phyloP scores from a whole-genome alignment of 2,888 invertebrate genomes.

The Eumacrocentrus americanus region DNA sequence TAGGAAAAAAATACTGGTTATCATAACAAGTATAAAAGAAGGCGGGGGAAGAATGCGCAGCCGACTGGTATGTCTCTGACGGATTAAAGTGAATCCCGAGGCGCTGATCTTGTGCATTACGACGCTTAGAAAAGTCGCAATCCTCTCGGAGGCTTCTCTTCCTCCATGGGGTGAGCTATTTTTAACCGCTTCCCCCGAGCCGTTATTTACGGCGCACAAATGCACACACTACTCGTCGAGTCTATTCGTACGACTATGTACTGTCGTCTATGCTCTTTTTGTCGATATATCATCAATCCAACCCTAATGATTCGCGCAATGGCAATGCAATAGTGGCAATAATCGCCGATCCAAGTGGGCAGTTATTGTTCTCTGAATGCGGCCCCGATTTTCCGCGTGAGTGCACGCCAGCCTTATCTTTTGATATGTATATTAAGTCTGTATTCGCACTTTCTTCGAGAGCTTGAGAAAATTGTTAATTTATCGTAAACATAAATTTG shows the following conservation, averaged over 20 bases:
- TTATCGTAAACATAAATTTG: too few relatives aligned
- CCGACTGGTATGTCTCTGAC: slow-evolving; percentile 14
- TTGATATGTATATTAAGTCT: too few relatives aligned
- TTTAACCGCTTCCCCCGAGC: slow-evolving; percentile 25
- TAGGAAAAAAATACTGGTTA: not conserved
- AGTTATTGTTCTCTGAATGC: slow-evolving; percentile 21
- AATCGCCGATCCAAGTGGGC: slow-evolving; percentile 15
- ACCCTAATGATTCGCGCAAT: not conserved
- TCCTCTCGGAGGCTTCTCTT: slow-evolving; percentile 17
- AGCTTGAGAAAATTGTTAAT: not conserved
- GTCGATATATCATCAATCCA: too few relatives aligned
- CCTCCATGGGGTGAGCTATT: slow-evolving; percentile 30
- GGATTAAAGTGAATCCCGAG: not conserved
- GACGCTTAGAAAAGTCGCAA: slow-evolving; percentile 13
- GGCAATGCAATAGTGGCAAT: not conserved
- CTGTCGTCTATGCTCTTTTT: too few relatives aligned
- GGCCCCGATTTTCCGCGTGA: slow-evolving; percentile 21
- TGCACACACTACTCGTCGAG: too few relatives aligned
- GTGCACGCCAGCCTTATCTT: not conserved
- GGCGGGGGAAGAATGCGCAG: too few relatives aligned
- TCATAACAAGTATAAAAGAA: not conserved
- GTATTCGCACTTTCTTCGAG: slow-evolving; percentile 2
- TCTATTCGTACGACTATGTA: too few relatives aligned
- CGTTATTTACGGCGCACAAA: slow-evolving; percentile 30
- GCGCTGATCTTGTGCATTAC: not conserved